Base-by-base conservation (phyloP, 2,888 invertebrate genomes). In the Cataglyphis cursor region DNA sequence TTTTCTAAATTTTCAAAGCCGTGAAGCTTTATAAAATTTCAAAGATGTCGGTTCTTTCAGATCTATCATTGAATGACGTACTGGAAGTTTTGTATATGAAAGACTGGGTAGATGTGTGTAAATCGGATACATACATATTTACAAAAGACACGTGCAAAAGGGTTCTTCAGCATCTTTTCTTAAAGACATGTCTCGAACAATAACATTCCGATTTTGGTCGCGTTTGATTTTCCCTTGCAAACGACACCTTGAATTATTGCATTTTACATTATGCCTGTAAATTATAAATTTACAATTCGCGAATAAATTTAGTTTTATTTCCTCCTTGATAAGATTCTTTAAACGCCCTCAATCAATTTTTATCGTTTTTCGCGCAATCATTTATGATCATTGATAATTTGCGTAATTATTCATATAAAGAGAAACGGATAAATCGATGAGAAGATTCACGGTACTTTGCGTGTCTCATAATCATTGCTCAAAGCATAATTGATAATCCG, bases 21-120 rank as follows among this genome's bases (percentile, higher is more conserved):
- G 15, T 57, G 12, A 15, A 76, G 41, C 10, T 66, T 68, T 5
- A 66, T n/a, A n/a, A 28, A 41, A 76, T 3, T 54, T 57, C 5
- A 3, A 66, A 65, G 24, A 8, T 9, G 10, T 57, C 38, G 41
- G 28, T 76, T 76, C 54, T 57, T 57, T 44, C 28, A 78, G 35
- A 44, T 72, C 6, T 35, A 76, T 76, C 38, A 1, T 70, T 70
- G 24, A 72, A 9, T 24, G 44, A 78, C 18, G 31, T 59, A 72
- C 41, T 18, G 38, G 59, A 78, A 59, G 31, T 70, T 18, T 70
- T 59, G 72, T 72, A 80, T 81, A 90, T 93, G 93, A 94, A 94
- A 94, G 93, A 93, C 93, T 92, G 91, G 90, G 90, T 92, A 92
- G 91, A 51, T 51, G 91, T 65, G 59, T 57, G 73, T 91, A 87